These are phyloP conservation scores for Microplitis mediator DNA, from an alignment of 1,140 invertebrate species.

Conservation along the genomic window DNA sequence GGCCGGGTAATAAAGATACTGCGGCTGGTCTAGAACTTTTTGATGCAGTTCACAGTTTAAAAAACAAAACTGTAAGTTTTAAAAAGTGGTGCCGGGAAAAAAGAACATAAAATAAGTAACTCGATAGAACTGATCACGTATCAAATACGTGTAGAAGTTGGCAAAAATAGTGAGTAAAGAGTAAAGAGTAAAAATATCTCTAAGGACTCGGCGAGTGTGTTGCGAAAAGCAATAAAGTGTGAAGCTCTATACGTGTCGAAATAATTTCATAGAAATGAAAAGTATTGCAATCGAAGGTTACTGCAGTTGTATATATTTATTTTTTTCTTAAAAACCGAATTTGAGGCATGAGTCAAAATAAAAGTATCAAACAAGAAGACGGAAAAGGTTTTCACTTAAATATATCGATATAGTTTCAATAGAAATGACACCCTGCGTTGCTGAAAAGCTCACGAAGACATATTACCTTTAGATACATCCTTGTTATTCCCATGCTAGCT, in stretches of 20 bases:
- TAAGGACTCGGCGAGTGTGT: background rate
- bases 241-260: background rate
- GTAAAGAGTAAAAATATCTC: background rate
- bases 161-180: background rate
- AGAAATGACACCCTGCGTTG: no score
- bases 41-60: background rate
- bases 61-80: background rate
- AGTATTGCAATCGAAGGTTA: background rate
- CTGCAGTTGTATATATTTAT: background rate
- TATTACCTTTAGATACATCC: no score
- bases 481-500: no score
- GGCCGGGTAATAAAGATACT: no score
- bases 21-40: background rate
- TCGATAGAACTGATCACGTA: background rate
- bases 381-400: no score
- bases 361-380: no score
- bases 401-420: no score
- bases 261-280: background rate
- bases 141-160: background rate
- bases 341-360: no score
- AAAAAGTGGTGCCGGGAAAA: background rate
- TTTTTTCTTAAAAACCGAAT: no score
- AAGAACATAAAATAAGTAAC: background rate
- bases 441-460: no score
- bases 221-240: background rate